Evolutionary conservation across 1,140 invertebrate species (phyloP).

Genomic region (Solen grandis): DNA sequence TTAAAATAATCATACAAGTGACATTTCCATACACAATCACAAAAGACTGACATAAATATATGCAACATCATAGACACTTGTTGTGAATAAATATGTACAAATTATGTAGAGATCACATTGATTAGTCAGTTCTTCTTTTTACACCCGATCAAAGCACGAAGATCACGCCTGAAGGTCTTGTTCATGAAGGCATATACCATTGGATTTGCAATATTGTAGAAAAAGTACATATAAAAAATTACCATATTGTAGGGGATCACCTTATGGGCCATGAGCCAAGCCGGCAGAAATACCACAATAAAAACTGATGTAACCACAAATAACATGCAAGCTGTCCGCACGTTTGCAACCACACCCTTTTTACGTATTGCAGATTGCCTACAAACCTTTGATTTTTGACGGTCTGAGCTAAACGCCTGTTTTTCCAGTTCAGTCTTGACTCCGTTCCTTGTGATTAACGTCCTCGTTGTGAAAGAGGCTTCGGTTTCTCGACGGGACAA

Average conservation of each 20-base stretch:
- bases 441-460: constrained; percentile 53
- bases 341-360: constrained; percentile 70
- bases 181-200: constrained; percentile 80
- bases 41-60: no score
- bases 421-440: constrained; percentile 50
- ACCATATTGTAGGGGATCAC: constrained; percentile 61
- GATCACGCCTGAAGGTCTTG: constrained; percentile 71
- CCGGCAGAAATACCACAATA: constrained; percentile 74
- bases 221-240: constrained; percentile 77
- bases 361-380: constrained; percentile 56
- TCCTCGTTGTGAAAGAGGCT: constrained; percentile 49
- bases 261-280: no score
- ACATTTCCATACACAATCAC: no score
- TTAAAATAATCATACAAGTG: no score
- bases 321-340: constrained; percentile 73
- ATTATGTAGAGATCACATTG: no score
- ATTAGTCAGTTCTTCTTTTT: no score
- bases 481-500: constrained; percentile 50
- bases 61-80: no score
- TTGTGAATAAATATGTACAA: no score
- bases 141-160: constrained; percentile 56
- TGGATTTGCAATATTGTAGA: constrained; percentile 78
- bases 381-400: constrained; percentile 13
- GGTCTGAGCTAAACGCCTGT: constrained; percentile 38
- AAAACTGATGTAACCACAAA: constrained; percentile 78